Base-by-base conservation (phyloP, 2,113 vertebrate species). In the Cygnus atratus region DNA sequence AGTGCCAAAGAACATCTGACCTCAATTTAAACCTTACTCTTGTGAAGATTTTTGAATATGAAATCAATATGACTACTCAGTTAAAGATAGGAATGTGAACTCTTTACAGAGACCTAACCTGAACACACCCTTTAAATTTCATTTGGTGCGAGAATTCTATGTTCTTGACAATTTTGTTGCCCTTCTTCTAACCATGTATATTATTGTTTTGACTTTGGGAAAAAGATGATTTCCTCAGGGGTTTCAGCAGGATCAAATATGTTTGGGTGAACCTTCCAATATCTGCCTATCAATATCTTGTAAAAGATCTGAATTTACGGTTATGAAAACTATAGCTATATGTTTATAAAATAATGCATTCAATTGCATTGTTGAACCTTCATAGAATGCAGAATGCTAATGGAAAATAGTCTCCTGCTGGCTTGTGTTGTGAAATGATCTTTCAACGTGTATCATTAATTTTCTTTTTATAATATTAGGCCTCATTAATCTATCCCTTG, bases 401-500 rank as follows among this genome's bases (percentile, higher is more conserved):
- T 67, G 46, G 75, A 96, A 88, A 80, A 82, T 80, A 96, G 81
- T 93, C n/a, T 76, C 94, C 46, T 87, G 72, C 77, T 93, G 84
- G 84, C 22, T 88, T 95, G 35, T 89, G 43, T 90, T 96, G 95
- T 96, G 84, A 96, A 95, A 73, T 97, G 66, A 95, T 94, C 87
- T 94, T 91, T 98, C 79, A 50, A 88, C 66, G 79, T 73, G 90
- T 96, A 90, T 94, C 91, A 94, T 97, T 97, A 97, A 94, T 97
- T 97, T 95, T 96, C 43, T 96, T 85, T 95, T 95, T 82, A 86
- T 92, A 95, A 88, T 91, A 87, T 97, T 91, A 95, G 33, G 68
- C 54, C 61, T 97, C 92, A 95, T 98, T 98, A 96, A 85, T 89
- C 67, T 90, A 93, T 95, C 72, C 63, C 66, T 91, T 89, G 75